phyloP scores from a whole-genome alignment of 2,888 invertebrate genomes.

The Drosophila quasianomalipes region DNA sequence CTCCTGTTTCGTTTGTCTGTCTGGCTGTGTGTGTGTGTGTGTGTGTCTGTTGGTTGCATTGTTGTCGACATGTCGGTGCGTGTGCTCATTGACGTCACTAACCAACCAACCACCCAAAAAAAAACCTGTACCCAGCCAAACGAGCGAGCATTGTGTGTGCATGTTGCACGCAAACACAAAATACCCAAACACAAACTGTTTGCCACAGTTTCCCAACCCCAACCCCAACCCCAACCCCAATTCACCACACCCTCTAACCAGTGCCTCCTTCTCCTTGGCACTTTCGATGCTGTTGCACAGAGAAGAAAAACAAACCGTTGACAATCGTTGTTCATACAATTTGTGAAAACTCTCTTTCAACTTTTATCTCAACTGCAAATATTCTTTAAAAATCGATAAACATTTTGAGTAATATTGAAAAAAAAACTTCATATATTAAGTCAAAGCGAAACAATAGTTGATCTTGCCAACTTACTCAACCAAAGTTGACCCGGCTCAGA shows the following conservation, averaged over 20 bases:
- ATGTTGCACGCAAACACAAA: conserved; percentile 76
- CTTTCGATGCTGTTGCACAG: conserved; percentile 1
- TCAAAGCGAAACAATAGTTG: neutral
- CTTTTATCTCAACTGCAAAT: neutral
- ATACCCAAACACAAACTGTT: conserved; percentile 58
- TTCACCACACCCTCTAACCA: neutral
- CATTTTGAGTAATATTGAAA: neutral
- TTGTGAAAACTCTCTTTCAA: neutral
- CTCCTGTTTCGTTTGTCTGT: neutral
- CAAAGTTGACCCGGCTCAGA: neutral
- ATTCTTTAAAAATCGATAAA: neutral
- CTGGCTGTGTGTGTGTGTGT: conserved; percentile 39
- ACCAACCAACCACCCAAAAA: neutral
- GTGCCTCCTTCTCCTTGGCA: neutral
- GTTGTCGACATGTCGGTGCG: conserved; percentile 64
- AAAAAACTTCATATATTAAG: neutral
- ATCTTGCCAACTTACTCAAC: neutral
- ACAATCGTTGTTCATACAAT: neutral
- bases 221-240: neutral
- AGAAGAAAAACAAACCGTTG: neutral
- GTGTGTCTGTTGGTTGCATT: conserved; percentile 46
- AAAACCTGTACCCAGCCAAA: neutral
- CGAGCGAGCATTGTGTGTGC: conserved; percentile 51
- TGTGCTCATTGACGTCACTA: conserved; percentile 74
- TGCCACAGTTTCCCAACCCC: conserved; percentile 50